Base-by-base conservation (phyloP, 37 sponge, comb jelly and placozoan species). In the Lycopodina hypogea region DNA sequence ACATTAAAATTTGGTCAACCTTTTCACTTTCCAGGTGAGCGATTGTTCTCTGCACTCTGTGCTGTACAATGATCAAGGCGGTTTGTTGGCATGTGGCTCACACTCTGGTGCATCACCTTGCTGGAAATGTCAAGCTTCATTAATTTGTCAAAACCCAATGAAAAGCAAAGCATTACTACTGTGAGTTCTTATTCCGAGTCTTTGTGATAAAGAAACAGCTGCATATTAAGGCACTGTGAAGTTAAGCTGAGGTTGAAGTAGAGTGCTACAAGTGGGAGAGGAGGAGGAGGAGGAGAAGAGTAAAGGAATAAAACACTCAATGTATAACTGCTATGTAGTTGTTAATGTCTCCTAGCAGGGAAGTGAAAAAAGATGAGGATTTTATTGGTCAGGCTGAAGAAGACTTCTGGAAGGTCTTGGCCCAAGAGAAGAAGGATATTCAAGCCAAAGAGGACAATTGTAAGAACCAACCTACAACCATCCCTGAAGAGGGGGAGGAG, bases 11-110 rank as follows among this genome's bases (percentile, higher is more conserved):
- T n/a, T n/a, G n/a, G n/a, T 41, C 14, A 57, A 8, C 15, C 39
- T 69, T 9, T 56, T n/a, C 26, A 92, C 90, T 52, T 78, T 45
- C 30, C 68, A 96, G 96, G 96, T 97, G 41, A 88, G 93, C 71
- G 96, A 97, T 69, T 89, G 88, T 18, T 81, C 94, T 39, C 76
- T 98, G 23, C 85, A 87, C 40, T 90, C 94, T 22, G 56, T 98
- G 14, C 32, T 90, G 17, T 82, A 92, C 11, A 96, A 95, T 69
- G 91, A 90, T 65, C 59, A 69, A 65, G 99, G 99, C 15, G 80
- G 80, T 48, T 77, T 95, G n/a, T 73, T 98, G 39, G 99, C 94
- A 0, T 89, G 89, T 77, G 99, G 99, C 24, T 92, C 97, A 21
- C 85, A 84, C 42, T 67, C 81, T 4, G 99, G 99, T 6, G 86